These are phyloP conservation scores for Thamnophis sirtalis DNA, from an alignment of 2,113 vertebrate genomes.

Conservation along the genomic window DNA sequence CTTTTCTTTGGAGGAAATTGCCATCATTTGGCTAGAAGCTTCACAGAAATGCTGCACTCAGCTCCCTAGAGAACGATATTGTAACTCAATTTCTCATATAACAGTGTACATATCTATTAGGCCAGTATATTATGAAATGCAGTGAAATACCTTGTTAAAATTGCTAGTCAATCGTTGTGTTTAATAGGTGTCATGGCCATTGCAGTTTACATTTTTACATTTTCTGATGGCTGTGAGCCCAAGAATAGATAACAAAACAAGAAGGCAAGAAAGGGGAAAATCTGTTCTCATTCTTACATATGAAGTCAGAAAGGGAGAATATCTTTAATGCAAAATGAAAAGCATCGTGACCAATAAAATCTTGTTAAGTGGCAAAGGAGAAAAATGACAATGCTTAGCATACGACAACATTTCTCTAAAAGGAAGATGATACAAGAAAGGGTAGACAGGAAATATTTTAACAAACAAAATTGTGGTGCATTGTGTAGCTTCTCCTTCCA, in stretches of 20 bases:
- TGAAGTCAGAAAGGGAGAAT: neutral
- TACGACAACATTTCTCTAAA: neutral
- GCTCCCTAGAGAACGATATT: neutral
- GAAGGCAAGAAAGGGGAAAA: neutral
- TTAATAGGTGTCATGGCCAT: neutral
- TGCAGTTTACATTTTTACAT: neutral
- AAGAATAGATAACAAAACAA: neutral
- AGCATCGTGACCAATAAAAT: neutral
- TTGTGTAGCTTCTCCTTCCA: neutral
- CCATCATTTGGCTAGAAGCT: neutral
- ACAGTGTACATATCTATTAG: neutral
- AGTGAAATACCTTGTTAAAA: neutral
- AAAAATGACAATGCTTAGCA: neutral
- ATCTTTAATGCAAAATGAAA: neutral
- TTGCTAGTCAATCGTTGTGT: neutral
- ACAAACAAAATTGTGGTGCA: neutral
- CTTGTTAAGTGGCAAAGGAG: neutral
- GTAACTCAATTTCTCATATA: constrained; percentile 1
- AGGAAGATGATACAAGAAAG: neutral
- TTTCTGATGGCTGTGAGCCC: neutral
- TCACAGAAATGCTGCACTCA: neutral
- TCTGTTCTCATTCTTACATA: neutral
- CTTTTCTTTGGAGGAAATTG: neutral
- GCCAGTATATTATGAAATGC: neutral
- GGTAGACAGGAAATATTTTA: neutral